Evolutionary conservation across 2,113 vertebrate genomes (phyloP).

Genomic region (Aptenodytes forsteri): DNA sequence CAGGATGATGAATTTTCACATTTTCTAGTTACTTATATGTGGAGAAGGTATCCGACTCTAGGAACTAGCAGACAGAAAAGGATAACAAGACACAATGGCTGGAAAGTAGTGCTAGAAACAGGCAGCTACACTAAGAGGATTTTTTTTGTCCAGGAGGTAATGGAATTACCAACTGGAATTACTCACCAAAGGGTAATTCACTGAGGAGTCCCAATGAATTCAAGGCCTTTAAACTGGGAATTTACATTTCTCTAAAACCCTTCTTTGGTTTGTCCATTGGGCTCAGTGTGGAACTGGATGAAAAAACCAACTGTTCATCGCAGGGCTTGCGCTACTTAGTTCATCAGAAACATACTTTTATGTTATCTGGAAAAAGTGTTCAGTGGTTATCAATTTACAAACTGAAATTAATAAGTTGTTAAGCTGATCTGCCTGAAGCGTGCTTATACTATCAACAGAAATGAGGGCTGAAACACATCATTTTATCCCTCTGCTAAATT

Average conservation of each 20-base stretch:
- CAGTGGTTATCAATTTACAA: neutral
- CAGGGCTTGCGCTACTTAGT: neutral
- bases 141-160: neutral
- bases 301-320: neutral
- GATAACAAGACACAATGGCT: neutral
- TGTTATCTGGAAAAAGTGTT: neutral
- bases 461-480: neutral
- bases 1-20: neutral
- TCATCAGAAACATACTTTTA: neutral
- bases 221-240: neutral
- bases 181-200: neutral
- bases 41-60: neutral
- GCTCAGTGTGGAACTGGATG: neutral
- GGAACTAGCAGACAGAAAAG: neutral
- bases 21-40: neutral
- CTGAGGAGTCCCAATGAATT: neutral
- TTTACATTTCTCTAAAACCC: neutral
- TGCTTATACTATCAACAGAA: neutral
- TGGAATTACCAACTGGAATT: neutral
- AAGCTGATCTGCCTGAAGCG: neutral
- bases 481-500: neutral
- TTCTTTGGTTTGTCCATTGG: neutral
- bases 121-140: neutral
- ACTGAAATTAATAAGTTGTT: slow-evolving; percentile 21
- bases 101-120: neutral